phyloP scores from a whole-genome alignment of 2,888 invertebrate genomes.

The Drosophila borealis region DNA sequence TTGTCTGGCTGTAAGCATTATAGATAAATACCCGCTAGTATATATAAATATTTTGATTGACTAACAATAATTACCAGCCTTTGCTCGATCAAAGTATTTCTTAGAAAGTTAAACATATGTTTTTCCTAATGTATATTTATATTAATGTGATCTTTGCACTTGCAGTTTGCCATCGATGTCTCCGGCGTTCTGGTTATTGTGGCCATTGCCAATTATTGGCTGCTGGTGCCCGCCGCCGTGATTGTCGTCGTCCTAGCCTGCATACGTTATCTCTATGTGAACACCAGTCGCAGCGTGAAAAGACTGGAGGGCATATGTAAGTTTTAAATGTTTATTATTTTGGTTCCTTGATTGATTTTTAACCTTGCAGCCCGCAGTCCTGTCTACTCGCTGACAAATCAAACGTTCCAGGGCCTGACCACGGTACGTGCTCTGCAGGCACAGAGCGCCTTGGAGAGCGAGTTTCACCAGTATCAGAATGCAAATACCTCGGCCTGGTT shows the following conservation, averaged over 20 bases:
- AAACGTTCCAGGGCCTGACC: conserved; percentile 90
- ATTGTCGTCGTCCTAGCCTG: conserved; percentile 87
- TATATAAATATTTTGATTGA: not conserved
- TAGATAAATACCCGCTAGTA: no score
- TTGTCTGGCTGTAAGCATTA: conserved; percentile 78
- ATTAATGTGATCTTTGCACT: not conserved
- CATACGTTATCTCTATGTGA: conserved; percentile 86
- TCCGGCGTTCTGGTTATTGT: conserved; percentile 88
- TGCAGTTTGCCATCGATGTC: conserved; percentile 83
- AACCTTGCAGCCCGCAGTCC: conserved; percentile 89
- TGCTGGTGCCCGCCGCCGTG: conserved; percentile 87
- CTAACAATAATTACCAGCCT: no score
- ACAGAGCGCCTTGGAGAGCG: conserved; percentile 87
- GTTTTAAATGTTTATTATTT: conserved; percentile 26
- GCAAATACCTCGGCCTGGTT: conserved; percentile 91
- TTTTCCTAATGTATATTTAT: no score
- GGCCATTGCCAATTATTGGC: conserved; percentile 87
- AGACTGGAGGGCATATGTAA: conserved; percentile 84
- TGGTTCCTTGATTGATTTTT: not conserved
- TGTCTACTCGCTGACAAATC: conserved; percentile 90
- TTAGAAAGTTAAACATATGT: no score
- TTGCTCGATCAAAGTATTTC: no score
- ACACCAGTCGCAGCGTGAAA: conserved; percentile 86
- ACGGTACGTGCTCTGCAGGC: conserved; percentile 91
- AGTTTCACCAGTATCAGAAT: conserved; percentile 88